Evolutionary conservation across 2,797 vertebrate genomes (phyloP), one percentile per base, ranked within the genome.

Genomic region (Sebastes jordani): DNA sequence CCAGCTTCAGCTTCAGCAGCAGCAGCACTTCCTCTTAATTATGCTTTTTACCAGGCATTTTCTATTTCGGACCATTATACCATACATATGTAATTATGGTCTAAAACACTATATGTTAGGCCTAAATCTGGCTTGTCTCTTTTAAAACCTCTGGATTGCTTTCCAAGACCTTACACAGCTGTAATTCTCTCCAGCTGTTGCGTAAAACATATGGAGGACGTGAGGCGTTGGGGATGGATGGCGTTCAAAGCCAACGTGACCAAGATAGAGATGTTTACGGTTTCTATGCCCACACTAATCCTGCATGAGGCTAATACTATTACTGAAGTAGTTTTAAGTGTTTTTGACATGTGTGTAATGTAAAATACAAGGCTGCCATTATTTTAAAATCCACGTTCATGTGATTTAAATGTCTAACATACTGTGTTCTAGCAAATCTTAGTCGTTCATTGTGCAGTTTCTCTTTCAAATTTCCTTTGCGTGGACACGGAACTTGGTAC

Each of bases 21-120:
- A 82, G 11, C 63, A 78, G 78, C 82, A 84, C 83, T 86, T 88
- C 86, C 78, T 93, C 86, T 69, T 90, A 89, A 92, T 92, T 92
- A 85, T 83, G 76, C 76, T 92, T 92, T 93, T 89, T 88, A 88
- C 90, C 67, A 89, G 86, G 62, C 88, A 82, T 88, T 88, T 91
- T 92, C 90, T 94, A 93, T 94, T 94, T 92, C 60, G 27, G 84
- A 86, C 80, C 74, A 82, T 87, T 82, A 90, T 86, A 78, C 78
- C 74, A 89, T 88, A 91, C 71, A 58, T 85, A 82, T 94, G 86
- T 93, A 93, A 95, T 94, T 94, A 93, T 95, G 94, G 93, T 93
- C 84, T 91, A 86, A 89, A 88, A 86, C 87, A 88, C 91, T 93
- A 86, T 93, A 93, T 88, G 90, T 91, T 88, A 76, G 74, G 62